These are phyloP conservation scores for Myzus persicae DNA, from an alignment of 1,140 invertebrate genomes.

Conservation along the genomic window DNA sequence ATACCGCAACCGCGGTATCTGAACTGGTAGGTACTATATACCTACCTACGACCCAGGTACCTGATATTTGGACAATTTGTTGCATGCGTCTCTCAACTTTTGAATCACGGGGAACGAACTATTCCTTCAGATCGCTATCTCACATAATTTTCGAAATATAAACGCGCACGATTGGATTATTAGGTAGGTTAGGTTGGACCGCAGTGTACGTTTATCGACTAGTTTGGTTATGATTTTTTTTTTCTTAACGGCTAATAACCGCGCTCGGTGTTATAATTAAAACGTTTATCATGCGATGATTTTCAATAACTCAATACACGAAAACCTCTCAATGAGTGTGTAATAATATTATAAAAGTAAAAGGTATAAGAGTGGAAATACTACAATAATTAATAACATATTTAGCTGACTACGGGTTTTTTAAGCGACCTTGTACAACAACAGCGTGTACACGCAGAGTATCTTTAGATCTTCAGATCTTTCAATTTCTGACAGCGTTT, in stretches of 20 bases:
- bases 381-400: neutral
- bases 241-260: neutral
- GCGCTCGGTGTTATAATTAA: neutral
- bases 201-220: neutral
- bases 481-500: neutral
- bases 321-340: neutral
- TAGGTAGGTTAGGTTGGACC: too few species aligned
- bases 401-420: neutral
- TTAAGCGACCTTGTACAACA: neutral
- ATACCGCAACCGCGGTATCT: neutral
- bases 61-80: neutral
- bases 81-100: neutral
- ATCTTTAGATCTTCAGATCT: neutral
- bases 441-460: neutral
- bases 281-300: neutral
- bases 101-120: neutral
- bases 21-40: neutral
- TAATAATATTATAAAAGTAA: too few species aligned
- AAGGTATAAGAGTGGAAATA: neutral
- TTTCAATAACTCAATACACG: conserved; percentile 2
- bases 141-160: neutral
- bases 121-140: neutral
- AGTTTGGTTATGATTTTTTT: neutral
- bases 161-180: neutral
- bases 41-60: too few species aligned